Evolutionary conservation across 2,797 vertebrate genomes (phyloP), one percentile per base, ranked within the genome.

Genomic region (Sciaenops ocellatus): DNA sequence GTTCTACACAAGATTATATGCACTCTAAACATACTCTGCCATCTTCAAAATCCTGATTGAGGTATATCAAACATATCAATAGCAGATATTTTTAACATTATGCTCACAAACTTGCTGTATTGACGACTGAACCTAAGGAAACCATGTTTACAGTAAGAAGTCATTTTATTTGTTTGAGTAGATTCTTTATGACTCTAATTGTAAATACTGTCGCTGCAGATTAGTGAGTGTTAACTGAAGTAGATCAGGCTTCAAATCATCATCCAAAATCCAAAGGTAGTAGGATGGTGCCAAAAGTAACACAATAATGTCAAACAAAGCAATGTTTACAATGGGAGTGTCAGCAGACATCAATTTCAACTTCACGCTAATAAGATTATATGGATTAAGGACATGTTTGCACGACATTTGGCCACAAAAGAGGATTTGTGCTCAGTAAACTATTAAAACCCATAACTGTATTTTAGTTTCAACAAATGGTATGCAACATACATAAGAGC

Each of bases 311-410:
- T 63, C 28, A 51, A 69, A 80, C 42, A 77, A 78, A 76, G 54
- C 54, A 57, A 22, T 73, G 41, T 70, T 80, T 56, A 76, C 74
- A 85, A 44, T 57, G 51, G 60, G 13, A 76, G 51, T 41, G 44
- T 76, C 9, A 57, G 56, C 75, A 55, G 42, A 56, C 41, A 65
- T 47, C 34, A 34, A 34, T 34, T 30, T 30, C 34, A 51, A 56
- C 61, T 59, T 66, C 52, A 38, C 26, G 48, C 54, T 72, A 68
- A 85, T 85, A 70, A 82, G 78, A 85, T 89, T 82, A 85, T 79
- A 6, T 69, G 81, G 89, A 92, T 90, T 91, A 85, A 83, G 69
- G 47, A 74, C 2, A 30, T 76, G 82, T 85, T 88, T 79, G 57
- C 73, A 72, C 9, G 61, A 80, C 48, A 80, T 83, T 82, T 86